These are phyloP conservation scores for Brachionus asplanchnoidis DNA, from an alignment of 1,140 invertebrate genomes.

Conservation along the genomic window DNA sequence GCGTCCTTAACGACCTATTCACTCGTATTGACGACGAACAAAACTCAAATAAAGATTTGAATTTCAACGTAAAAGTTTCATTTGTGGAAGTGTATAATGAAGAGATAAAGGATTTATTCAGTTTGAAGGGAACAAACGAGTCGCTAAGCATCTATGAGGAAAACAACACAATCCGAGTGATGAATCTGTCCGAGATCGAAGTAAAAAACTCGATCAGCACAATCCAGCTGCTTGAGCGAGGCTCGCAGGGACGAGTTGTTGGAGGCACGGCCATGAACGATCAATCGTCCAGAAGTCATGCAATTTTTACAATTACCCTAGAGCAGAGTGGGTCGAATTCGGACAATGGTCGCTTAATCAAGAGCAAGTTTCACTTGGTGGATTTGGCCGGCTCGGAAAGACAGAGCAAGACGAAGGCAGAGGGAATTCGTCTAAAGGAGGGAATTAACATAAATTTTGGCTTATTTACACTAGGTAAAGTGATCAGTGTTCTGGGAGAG, in stretches of 20 bases:
- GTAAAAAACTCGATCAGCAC: neutral
- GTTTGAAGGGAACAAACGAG: neutral
- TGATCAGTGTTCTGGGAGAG: neutral
- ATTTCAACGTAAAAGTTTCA: neutral
- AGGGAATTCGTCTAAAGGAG: conserved; percentile 93
- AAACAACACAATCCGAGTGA: conserved; percentile 34
- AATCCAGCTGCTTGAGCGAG: neutral
- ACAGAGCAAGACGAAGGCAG: conserved; percentile 94
- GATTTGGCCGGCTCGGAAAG: conserved; percentile 80
- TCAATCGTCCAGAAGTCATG: conserved; percentile 73
- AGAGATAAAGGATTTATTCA: conserved; percentile 38
- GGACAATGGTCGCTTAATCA: neutral
- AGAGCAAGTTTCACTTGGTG: conserved; percentile 38
- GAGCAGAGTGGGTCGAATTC: neutral
- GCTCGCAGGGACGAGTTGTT: neutral
- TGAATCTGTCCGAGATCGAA: neutral
- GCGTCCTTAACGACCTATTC: conserved; percentile 33
- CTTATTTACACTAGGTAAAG: conserved; percentile 24
- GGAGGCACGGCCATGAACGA: conserved; percentile 80
- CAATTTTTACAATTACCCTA: conserved; percentile 70
- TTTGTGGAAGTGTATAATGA: conserved; percentile 41
- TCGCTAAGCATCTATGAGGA: conserved; percentile 5
- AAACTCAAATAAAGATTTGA: neutral
- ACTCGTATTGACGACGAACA: conserved; percentile 12
- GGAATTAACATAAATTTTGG: conserved; percentile 59